A percentile compares a stretch with the other conserved stretches of the same genome.
These are phyloP conservation scores for Cepaea nemoralis DNA, from an alignment of 1,140 invertebrate genomes.

Conservation along the genomic window DNA sequence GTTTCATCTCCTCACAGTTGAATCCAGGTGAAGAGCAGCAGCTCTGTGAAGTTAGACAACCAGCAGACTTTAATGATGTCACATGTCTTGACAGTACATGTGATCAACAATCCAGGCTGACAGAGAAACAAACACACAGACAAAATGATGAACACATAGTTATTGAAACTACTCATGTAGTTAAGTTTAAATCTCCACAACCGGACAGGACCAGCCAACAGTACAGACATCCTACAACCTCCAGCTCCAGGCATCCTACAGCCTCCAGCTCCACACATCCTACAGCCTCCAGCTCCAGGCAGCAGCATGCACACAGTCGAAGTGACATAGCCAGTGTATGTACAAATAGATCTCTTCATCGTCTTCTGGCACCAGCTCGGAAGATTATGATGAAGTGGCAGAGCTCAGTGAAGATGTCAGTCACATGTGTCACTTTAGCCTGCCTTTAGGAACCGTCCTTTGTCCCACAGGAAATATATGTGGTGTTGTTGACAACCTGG, in stretches of 20 bases:
- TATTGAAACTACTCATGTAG: background rate
- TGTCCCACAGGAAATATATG: no score
- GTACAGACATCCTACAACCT: background rate
- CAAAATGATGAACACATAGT: slow-evolving; percentile 19
- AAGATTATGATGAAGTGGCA: slow-evolving; percentile 37
- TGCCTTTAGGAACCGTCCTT: no score
- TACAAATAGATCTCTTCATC: slow-evolving; percentile 31
- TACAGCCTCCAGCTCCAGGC: no score
- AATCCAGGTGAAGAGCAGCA: background rate
- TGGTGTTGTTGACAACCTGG: background rate
- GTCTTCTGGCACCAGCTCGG: slow-evolving; percentile 22
- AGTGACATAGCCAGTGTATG: slow-evolving; percentile 30
- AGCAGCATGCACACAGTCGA: background rate
- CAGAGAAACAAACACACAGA: slow-evolving; percentile 9
- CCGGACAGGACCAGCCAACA: background rate
- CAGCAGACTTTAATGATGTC: no score
- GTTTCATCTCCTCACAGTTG: background rate
- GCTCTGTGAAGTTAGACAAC: no score
- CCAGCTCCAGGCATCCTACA: no score
- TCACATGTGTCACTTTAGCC: background rate
- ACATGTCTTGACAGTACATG: background rate
- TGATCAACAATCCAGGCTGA: background rate
- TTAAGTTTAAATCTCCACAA: background rate
- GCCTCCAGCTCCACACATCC: background rate
- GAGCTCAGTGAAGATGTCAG: slow-evolving; percentile 13